Evolutionary conservation across 1,140 invertebrate genomes (phyloP).

Genomic region (Dendroctonus ponderosae): DNA sequence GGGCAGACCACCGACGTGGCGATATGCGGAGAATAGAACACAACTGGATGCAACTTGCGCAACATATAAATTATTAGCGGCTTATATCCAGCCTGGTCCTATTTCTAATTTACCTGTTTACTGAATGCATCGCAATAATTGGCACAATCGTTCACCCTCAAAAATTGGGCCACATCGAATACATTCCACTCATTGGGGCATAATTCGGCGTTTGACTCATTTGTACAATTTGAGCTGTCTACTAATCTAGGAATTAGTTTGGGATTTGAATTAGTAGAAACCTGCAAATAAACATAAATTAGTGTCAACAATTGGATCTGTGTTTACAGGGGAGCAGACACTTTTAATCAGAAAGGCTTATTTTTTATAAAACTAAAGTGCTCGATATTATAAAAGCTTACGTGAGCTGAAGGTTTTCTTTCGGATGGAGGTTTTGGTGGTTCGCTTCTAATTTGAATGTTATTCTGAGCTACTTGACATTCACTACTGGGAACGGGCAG

Average conservation of each 20-base stretch:
- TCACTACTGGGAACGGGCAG: conserved; percentile 52
- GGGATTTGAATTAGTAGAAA: conserved; percentile 48
- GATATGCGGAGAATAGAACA: too few relatives aligned
- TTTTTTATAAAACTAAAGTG: not conserved
- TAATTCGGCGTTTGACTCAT: conserved; percentile 56
- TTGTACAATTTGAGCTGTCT: conserved; percentile 53
- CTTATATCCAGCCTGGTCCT: too few relatives aligned
- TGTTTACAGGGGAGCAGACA: too few relatives aligned
- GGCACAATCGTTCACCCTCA: conserved; percentile 85
- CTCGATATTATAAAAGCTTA: conserved; percentile 1
- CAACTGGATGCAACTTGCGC: too few relatives aligned
- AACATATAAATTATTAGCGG: too few relatives aligned
- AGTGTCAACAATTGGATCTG: too few relatives aligned
- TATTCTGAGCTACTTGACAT: conserved; percentile 3
- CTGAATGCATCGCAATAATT: conserved; percentile 84
- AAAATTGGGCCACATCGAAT: conserved; percentile 82
- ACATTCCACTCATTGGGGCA: conserved; percentile 76
- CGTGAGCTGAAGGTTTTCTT: conserved; percentile 56
- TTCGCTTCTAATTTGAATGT: conserved; percentile 28
- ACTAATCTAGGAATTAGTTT: conserved; percentile 71
- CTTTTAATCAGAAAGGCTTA: too few relatives aligned
- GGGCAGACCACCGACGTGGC: too few relatives aligned
- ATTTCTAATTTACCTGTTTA: conserved; percentile 59
- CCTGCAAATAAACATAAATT: conserved; percentile 43
- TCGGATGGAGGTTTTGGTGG: conserved; percentile 57